phyloP scores from a whole-genome alignment of 2,888 invertebrate species.

The Lochmaea capreae region DNA sequence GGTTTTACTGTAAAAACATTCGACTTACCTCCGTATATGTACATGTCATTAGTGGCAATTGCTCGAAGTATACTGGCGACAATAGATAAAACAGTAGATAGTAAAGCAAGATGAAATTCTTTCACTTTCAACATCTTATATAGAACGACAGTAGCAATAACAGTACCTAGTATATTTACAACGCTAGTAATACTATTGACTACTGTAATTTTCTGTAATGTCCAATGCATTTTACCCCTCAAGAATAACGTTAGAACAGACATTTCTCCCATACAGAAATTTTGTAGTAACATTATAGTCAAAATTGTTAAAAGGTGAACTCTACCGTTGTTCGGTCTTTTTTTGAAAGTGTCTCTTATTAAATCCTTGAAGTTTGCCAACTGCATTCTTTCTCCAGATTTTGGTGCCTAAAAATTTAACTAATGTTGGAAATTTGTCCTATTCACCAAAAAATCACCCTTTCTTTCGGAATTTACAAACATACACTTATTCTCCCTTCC shows the following conservation, averaged over 20 bases:
- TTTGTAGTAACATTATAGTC: constrained; percentile 59
- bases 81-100: constrained; percentile 62
- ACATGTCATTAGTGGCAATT: constrained; percentile 65
- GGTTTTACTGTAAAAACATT: not conserved
- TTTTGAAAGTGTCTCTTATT: constrained; percentile 69
- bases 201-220: constrained; percentile 71
- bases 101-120: constrained; percentile 65
- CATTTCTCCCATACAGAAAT: constrained; percentile 66
- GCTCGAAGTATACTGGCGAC: constrained; percentile 59
- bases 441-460: too few species aligned
- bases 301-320: constrained; percentile 68
- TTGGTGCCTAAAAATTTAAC: not conserved
- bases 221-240: constrained; percentile 75
- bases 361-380: constrained; percentile 59
- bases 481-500: too few species aligned
- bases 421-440: not conserved
- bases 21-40: constrained; percentile 68
- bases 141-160: constrained; percentile 71
- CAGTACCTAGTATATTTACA: constrained; percentile 70
- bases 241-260: constrained; percentile 73
- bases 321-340: constrained; percentile 69
- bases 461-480: too few species aligned
- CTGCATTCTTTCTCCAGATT: not conserved
- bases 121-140: constrained; percentile 66
- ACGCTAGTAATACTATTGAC: constrained; percentile 69